phyloP scores from a whole-genome alignment of 2,888 invertebrate species.

The Cataglyphis livida region DNA sequence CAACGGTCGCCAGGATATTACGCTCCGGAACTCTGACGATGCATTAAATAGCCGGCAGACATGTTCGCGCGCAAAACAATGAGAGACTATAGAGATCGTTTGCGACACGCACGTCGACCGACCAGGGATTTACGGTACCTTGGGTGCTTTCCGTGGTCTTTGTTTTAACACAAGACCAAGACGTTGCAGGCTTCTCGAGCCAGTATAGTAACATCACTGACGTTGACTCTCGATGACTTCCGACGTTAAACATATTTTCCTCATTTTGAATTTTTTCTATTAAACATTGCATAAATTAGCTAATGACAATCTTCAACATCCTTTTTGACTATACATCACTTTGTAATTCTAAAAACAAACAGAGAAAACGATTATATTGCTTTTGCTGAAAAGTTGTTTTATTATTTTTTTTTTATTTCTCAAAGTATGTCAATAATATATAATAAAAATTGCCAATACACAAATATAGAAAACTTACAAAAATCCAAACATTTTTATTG shows the following conservation, averaged over 20 bases:
- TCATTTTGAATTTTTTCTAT: slow-evolving; percentile 21
- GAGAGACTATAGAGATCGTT: slow-evolving; percentile 63
- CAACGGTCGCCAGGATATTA: slow-evolving; percentile 43
- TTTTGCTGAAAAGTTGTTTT: not conserved
- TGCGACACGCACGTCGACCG: slow-evolving; percentile 63
- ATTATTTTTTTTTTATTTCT: not conserved
- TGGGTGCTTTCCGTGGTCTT: slow-evolving; percentile 59
- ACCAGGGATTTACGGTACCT: slow-evolving; percentile 57
- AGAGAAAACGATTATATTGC: not conserved
- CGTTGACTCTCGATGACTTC: slow-evolving; percentile 18
- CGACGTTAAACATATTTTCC: slow-evolving; percentile 24
- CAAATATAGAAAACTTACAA: not conserved
- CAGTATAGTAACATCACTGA: slow-evolving; percentile 32
- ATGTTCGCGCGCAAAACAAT: slow-evolving; percentile 65
- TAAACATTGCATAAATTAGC: slow-evolving; percentile 1
- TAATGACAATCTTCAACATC: not conserved
- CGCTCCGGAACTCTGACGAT: slow-evolving; percentile 53
- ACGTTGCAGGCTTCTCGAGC: slow-evolving; percentile 42
- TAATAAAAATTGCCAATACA: not conserved
- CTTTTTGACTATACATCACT: not conserved
- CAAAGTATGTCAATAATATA: not conserved
- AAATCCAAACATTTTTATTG: not conserved
- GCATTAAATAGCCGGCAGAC: slow-evolving; percentile 63
- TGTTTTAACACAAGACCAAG: slow-evolving; percentile 59
- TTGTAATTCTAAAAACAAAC: not conserved